Conservation (phyloP, 1,140 invertebrate species). For the Drosophila obscura region DNA sequence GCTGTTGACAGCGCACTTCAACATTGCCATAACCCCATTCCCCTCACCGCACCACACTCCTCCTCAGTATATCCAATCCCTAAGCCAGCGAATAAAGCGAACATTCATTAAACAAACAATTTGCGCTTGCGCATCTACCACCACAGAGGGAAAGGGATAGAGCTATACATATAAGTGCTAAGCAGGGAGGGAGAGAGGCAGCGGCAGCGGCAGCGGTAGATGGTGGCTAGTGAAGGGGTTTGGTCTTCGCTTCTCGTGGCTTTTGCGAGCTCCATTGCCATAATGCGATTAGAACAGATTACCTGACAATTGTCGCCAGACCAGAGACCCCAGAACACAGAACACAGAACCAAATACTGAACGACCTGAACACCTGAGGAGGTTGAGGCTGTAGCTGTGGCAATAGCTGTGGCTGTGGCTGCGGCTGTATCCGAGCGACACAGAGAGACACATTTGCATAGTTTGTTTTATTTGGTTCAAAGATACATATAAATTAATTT, state of each 20-base stretch:
- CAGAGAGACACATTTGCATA: constrained; percentile 65
- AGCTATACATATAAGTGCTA: constrained; percentile 1
- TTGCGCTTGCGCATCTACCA: constrained; percentile 34
- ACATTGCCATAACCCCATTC: constrained; percentile 37
- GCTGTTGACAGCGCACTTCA: constrained; percentile 66
- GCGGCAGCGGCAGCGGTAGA: too few species aligned
- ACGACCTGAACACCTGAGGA: constrained; percentile 68
- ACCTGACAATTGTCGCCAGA: constrained; percentile 74
- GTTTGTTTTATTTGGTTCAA: constrained; percentile 77
- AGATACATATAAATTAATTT: constrained; percentile 76
- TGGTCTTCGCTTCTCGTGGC: constrained; percentile 8
- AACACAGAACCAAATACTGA: neutral
- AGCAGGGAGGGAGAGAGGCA: neutral
- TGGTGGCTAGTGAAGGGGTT: neutral
- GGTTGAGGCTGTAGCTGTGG: constrained; percentile 19
- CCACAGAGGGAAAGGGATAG: neutral
- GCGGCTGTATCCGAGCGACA: too few species aligned
- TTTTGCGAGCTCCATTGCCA: constrained; percentile 43
- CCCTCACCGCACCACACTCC: neutral
- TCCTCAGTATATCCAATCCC: constrained; percentile 23
- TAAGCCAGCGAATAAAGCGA: constrained; percentile 44
- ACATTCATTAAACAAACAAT: constrained; percentile 62
- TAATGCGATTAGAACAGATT: constrained; percentile 82
- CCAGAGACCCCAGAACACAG: constrained; percentile 3
- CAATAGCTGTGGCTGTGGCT: too few species aligned